A percentile compares a stretch with the other conserved stretches of the same genome.
Conservation (phyloP, 2,113 vertebrate species). For the Athene noctua region DNA sequence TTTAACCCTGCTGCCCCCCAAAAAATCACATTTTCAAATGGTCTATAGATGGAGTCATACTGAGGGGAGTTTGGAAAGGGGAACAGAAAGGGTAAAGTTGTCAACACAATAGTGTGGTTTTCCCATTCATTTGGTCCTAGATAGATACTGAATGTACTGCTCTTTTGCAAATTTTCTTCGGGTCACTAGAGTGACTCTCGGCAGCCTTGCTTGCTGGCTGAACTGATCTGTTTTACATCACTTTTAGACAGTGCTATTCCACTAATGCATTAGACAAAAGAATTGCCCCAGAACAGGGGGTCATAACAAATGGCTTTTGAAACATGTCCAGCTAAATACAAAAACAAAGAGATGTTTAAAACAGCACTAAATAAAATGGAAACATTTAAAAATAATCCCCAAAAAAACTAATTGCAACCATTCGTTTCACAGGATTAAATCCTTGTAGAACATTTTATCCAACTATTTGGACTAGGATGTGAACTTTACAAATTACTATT, state of each 20-base stretch:
- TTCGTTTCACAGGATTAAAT: constrained; percentile 43
- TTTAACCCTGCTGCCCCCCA: background rate
- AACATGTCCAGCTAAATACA: background rate
- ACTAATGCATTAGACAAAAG: constrained; percentile 6
- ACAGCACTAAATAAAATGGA: constrained; percentile 29
- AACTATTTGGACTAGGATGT: background rate
- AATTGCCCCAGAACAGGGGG: constrained; percentile 1
- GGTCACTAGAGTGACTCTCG: background rate
- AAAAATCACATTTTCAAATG: background rate
- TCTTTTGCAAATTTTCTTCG: background rate
- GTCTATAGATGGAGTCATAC: background rate
- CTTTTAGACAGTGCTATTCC: constrained; percentile 15
- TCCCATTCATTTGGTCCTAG: background rate
- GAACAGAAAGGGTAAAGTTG: background rate
- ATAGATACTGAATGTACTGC: background rate
- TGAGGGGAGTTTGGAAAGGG: background rate
- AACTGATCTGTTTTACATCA: background rate
- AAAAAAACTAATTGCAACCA: constrained; percentile 26
- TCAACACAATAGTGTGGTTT: background rate
- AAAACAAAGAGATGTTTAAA: constrained; percentile 26
- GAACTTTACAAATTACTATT: constrained; percentile 28
- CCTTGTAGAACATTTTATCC: constrained; percentile 18
- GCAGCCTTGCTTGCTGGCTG: background rate
- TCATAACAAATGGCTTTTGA: constrained; percentile 36
- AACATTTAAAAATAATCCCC: constrained; percentile 29